Evolutionary conservation across 2,113 vertebrate species (phyloP).

Genomic region (Sturnira hondurensis): DNA sequence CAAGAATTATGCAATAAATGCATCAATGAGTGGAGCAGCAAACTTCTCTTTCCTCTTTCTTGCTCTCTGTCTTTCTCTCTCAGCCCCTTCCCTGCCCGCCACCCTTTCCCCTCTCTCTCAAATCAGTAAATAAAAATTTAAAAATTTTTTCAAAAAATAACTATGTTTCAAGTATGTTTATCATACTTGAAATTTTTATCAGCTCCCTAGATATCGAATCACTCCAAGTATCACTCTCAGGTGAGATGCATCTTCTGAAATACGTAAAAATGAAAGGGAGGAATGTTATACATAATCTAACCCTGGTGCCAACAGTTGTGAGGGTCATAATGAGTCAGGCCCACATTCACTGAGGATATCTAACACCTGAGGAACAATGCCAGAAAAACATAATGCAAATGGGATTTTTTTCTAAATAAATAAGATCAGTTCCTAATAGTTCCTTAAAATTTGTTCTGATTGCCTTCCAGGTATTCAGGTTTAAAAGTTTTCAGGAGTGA

Average conservation of each 20-base stretch:
- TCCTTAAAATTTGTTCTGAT: background rate
- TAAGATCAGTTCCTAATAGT: background rate
- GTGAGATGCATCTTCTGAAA: background rate
- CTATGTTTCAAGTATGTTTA: background rate
- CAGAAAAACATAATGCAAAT: background rate
- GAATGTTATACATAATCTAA: background rate
- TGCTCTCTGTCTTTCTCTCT: too few relatives aligned
- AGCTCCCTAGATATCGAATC: background rate
- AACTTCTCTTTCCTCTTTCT: too few relatives aligned
- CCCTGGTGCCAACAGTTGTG: background rate
- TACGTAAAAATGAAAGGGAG: background rate
- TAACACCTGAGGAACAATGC: background rate
- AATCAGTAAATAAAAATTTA: too few relatives aligned
- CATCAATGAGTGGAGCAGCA: too few relatives aligned
- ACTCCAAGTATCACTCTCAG: background rate
- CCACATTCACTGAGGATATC: too few relatives aligned
- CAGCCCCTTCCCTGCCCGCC: too few relatives aligned
- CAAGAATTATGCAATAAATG: too few relatives aligned
- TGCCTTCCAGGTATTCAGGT: background rate
- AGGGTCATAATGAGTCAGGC: background rate
- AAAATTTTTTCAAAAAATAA: background rate
- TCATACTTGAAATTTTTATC: background rate
- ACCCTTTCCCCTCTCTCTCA: too few relatives aligned
- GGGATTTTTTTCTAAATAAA: slow-evolving; percentile 4
- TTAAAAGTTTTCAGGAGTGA: background rate